A percentile compares a stretch with the other conserved stretches of the same genome.
Evolutionary conservation across 92 coral and sea anemone genomes (phyloP).

Genomic region (Zoanthus solanderi): DNA sequence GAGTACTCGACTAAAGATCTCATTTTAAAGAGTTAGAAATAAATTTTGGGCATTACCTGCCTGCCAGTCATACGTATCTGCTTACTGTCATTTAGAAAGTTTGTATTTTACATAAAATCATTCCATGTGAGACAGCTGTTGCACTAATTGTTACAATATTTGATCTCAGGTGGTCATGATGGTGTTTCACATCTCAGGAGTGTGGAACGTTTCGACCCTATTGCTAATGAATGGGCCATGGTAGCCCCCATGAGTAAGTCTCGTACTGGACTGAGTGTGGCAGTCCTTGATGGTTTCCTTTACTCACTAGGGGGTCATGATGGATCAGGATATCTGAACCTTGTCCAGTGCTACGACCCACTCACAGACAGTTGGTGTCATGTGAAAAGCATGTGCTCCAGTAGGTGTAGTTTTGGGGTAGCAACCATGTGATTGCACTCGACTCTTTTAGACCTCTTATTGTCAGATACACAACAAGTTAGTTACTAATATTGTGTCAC

Average conservation of each 20-base stretch:
- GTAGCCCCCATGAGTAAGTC: conserved; percentile 87
- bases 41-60: too few relatives aligned
- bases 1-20: too few relatives aligned
- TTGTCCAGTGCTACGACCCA: conserved; percentile 83
- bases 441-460: too few relatives aligned
- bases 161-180: conserved; percentile 83
- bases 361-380: conserved; percentile 74
- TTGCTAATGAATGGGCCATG: conserved; percentile 93
- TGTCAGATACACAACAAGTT: too few relatives aligned
- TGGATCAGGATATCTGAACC: conserved; percentile 84
- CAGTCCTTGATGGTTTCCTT: conserved; percentile 78
- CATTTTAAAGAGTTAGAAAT: too few relatives aligned
- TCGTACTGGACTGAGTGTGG: conserved; percentile 89
- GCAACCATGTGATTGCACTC: conserved; percentile 63
- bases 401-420: conserved; percentile 92
- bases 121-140: too few relatives aligned
- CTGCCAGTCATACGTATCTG: too few relatives aligned
- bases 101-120: too few relatives aligned
- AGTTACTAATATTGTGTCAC: too few relatives aligned
- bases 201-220: conserved; percentile 91
- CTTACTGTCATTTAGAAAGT: too few relatives aligned
- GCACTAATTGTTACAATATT: neutral
- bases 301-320: conserved; percentile 93
- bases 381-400: conserved; percentile 75
- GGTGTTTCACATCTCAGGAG: conserved; percentile 91